Conservation (phyloP, 2,113 vertebrate genomes). For the Gila orcuttii region DNA sequence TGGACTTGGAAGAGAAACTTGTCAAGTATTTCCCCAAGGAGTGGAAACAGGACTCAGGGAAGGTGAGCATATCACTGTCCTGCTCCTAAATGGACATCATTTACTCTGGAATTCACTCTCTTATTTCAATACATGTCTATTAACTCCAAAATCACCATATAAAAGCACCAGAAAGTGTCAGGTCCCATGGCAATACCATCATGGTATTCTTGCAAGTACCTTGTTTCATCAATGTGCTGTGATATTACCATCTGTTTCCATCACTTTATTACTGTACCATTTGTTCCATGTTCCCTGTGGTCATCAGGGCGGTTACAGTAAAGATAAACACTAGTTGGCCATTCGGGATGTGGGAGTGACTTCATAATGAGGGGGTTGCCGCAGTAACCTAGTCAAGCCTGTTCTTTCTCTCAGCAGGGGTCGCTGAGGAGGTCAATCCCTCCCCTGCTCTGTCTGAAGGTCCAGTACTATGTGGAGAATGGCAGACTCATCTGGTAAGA, state of each 20-base stretch:
- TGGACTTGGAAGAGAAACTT: constrained; percentile 89
- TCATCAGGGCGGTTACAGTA: background rate
- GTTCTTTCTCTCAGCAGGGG: constrained; percentile 69
- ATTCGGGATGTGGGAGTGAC: constrained; percentile 11
- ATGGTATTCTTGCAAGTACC: background rate
- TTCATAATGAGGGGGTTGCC: constrained; percentile 32
- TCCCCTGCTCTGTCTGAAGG: constrained; percentile 83
- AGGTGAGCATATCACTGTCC: constrained; percentile 71
- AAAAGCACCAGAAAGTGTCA: background rate
- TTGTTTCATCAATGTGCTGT: background rate
- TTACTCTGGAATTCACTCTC: background rate
- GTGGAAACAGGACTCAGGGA: constrained; percentile 80
- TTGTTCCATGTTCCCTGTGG: background rate
- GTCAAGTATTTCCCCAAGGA: constrained; percentile 88
- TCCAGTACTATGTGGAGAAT: constrained; percentile 89
- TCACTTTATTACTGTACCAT: background rate
- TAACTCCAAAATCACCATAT: background rate
- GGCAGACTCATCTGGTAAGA: constrained; percentile 86
- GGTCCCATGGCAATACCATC: background rate
- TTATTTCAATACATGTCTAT: background rate
- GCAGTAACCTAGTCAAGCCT: constrained; percentile 21
- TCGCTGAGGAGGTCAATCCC: constrained; percentile 75
- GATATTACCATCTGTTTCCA: background rate
- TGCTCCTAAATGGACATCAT: background rate
- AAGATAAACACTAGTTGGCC: constrained; percentile 4